These are phyloP conservation scores for Synergus japonicus DNA, from an alignment of 2,888 invertebrate species.

Conservation along the genomic window DNA sequence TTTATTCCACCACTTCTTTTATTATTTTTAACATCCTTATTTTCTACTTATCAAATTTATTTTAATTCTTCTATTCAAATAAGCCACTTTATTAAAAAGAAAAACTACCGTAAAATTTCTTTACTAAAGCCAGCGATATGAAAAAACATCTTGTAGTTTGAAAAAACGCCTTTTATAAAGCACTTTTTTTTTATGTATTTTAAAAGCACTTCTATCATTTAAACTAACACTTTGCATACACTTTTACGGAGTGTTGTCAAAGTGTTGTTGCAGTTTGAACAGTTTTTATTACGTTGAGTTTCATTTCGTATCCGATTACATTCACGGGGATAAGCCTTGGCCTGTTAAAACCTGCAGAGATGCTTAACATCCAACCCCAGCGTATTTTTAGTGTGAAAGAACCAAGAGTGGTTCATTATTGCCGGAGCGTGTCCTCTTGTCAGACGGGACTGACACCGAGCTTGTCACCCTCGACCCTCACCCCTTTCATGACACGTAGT, in stretches of 20 bases:
- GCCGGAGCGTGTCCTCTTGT: slow-evolving; percentile 63
- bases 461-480: slow-evolving; percentile 55
- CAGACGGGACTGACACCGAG: slow-evolving; percentile 63
- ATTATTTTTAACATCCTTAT: not conserved
- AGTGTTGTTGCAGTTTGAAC: not conserved
- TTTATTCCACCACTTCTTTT: not conserved
- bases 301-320: slow-evolving; percentile 45
- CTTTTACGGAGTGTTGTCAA: not conserved
- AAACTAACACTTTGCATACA: not conserved
- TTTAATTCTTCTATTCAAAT: not conserved
- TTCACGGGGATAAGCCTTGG: slow-evolving; percentile 6
- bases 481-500: slow-evolving; percentile 22
- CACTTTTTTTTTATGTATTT: not conserved
- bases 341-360: slow-evolving; percentile 23
- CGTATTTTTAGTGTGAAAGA: slow-evolving; percentile 47
- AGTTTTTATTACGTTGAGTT: slow-evolving; percentile 30
- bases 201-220: not conserved
- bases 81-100: too few species aligned
- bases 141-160: not conserved
- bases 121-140: not conserved
- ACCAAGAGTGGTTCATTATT: slow-evolving; percentile 67
- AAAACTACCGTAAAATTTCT: not conserved
- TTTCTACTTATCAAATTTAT: not conserved
- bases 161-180: not conserved
- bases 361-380: slow-evolving; percentile 9